Evolutionary conservation across 2,797 vertebrate species (phyloP).

Genomic region (Spheniscus humboldti): DNA sequence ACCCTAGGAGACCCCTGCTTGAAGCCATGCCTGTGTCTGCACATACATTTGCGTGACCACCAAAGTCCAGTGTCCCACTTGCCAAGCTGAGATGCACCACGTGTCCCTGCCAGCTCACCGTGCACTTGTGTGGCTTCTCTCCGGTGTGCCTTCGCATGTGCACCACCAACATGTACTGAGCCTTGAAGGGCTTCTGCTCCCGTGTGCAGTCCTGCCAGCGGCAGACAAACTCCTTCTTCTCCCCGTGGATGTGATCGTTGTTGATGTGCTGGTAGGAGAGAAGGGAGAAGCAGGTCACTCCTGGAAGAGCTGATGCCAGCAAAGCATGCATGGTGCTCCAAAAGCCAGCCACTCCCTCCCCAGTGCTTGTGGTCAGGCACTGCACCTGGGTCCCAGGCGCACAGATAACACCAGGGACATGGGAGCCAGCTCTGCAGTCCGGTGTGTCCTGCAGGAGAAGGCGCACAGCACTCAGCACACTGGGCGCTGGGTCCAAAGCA

Average conservation of each 20-base stretch:
- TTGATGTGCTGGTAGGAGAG: conserved; percentile 89
- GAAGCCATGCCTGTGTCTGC: neutral
- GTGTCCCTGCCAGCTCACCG: conserved; percentile 74
- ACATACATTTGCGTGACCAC: neutral
- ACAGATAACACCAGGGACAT: neutral
- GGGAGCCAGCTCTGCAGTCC: neutral
- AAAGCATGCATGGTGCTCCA: accelerated
- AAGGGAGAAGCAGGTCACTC: conserved; percentile 13
- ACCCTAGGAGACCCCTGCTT: neutral
- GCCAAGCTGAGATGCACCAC: neutral
- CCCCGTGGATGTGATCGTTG: conserved; percentile 97
- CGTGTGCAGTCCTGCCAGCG: conserved; percentile 95
- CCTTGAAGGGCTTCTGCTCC: conserved; percentile 98
- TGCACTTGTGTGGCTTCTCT: conserved; percentile 98
- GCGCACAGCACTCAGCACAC: neutral
- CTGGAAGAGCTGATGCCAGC: neutral
- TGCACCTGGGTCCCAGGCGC: neutral
- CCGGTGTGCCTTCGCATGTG: conserved; percentile 97
- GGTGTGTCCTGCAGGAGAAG: neutral
- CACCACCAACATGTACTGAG: conserved; percentile 98
- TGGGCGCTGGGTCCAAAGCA: neutral
- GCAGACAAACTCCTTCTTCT: conserved; percentile 99
- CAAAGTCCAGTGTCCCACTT: neutral
- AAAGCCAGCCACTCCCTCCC: neutral
- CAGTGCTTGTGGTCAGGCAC: neutral